Evolutionary conservation across 2,797 vertebrate genomes (phyloP), one percentile per base, ranked within the genome.

Genomic region (Todus mexicanus): DNA sequence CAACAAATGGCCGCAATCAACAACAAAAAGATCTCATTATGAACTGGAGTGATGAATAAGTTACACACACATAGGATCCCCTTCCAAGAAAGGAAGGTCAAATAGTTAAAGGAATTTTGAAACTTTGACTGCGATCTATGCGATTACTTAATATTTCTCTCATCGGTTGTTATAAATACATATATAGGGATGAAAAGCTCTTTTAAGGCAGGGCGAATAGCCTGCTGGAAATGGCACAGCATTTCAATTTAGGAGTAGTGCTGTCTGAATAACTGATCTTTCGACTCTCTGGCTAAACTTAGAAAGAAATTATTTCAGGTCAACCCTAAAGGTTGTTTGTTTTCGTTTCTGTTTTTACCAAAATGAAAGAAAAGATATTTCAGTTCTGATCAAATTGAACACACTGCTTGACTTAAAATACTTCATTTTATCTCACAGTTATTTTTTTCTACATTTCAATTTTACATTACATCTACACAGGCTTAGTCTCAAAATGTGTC

Each of bases 151-250:
- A 35, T 93, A 94, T 69, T 93, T 91, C 89, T 92, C 77, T 95
- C 92, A 94, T 74, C 83, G 47, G 79, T 85, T 81, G 66, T 93
- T 91, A 85, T 73, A 94, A 92, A 89, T 6, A 6, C 78, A 92
- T 91, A 85, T 70, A 81, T 87, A 88, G 75, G 74, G 74, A 92
- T 88, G 68, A 94, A 93, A 94, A 88, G 33, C 82, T 80, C 63
- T 60, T 92, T 91, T 94, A 89, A 92, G 33, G 45, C 90, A 95
- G 93, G 89, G 95, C 93, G 91, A n/a, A 91, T 78, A 93, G 84
- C 66, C 72, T 89, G 79, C 40, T 89, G 84, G 82, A 91, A 94
- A 94, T 47, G 73, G 29, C 10, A 75, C 12, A 84, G 78, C 47
- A 86, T 59, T 78, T 87, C 63, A 87, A 92, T 91, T 88, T 74